These are phyloP conservation scores for Volucella zonaria DNA, from an alignment of 2,888 invertebrate species.

Conservation along the genomic window DNA sequence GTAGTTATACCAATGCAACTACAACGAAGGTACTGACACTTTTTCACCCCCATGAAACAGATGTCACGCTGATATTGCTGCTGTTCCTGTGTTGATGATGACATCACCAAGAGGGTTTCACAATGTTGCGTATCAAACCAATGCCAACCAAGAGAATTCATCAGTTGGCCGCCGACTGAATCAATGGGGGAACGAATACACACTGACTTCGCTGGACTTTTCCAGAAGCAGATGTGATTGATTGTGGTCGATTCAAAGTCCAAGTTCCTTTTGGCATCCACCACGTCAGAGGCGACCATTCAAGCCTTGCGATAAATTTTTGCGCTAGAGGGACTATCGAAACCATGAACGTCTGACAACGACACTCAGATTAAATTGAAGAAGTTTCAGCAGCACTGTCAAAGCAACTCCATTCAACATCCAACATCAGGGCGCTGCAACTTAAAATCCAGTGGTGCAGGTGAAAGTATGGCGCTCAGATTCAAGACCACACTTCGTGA, in stretches of 20 bases:
- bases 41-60: conserved; percentile 29
- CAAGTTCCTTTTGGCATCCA: conserved; percentile 45
- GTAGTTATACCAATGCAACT: conserved; percentile 11
- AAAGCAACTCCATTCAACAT: conserved; percentile 48
- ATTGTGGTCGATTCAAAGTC: conserved; percentile 34
- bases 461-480: conserved; percentile 67
- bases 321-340: conserved; percentile 72
- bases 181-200: no score
- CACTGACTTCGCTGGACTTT: no score
- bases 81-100: neutral
- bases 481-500: conserved; percentile 43
- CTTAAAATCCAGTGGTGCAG: conserved; percentile 72
- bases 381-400: conserved; percentile 73
- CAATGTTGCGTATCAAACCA: no score
- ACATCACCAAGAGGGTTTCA: no score
- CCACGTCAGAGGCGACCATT: conserved; percentile 36
- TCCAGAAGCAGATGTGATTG: no score
- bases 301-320: conserved; percentile 30
- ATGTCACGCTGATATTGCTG: neutral
- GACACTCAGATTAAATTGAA: conserved; percentile 70
- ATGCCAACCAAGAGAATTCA: conserved; percentile 14
- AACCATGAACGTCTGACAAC: conserved; percentile 73
- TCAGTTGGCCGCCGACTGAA: conserved; percentile 14
- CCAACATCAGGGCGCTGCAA: conserved; percentile 71
- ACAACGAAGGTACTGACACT: conserved; percentile 13